Conservation (phyloP, 2,888 invertebrate genomes). For the Cryptus viduatorius region DNA sequence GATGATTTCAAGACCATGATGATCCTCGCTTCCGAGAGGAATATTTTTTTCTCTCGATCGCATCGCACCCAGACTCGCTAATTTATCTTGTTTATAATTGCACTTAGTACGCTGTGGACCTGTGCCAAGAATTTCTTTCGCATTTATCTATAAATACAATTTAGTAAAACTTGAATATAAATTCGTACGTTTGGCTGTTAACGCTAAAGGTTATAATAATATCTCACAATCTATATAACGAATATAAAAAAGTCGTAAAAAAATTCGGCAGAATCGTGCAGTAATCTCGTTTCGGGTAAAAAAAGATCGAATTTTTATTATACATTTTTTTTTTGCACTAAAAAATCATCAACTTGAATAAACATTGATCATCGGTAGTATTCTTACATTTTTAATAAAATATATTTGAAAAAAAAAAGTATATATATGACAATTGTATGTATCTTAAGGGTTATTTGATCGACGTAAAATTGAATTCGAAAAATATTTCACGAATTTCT, state of each 20-base stretch:
- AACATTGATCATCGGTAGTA: neutral
- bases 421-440: neutral
- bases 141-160: slow-evolving; percentile 21
- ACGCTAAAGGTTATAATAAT: neutral
- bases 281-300: neutral
- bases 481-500: slow-evolving; percentile 2
- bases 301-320: neutral
- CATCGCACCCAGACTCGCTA: slow-evolving; percentile 44
- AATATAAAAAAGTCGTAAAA: neutral
- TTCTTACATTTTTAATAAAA: neutral
- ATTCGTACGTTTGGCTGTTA: neutral
- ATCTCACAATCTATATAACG: neutral
- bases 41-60: slow-evolving; percentile 21
- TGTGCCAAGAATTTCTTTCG: slow-evolving; percentile 11
- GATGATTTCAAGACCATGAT: slow-evolving; percentile 52
- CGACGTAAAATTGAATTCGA: neutral
- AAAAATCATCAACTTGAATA: neutral
- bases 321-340: neutral
- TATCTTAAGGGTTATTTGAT: neutral
- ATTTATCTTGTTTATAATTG: slow-evolving; percentile 44
- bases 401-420: neutral
- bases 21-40: slow-evolving; percentile 27
- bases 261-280: neutral
- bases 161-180: neutral
- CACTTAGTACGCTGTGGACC: slow-evolving; percentile 12